Evolutionary conservation across 64 coral and sea anemone genomes (phyloP), one percentile per base, ranked within the genome.

Genomic region (Montipora foliosa): DNA sequence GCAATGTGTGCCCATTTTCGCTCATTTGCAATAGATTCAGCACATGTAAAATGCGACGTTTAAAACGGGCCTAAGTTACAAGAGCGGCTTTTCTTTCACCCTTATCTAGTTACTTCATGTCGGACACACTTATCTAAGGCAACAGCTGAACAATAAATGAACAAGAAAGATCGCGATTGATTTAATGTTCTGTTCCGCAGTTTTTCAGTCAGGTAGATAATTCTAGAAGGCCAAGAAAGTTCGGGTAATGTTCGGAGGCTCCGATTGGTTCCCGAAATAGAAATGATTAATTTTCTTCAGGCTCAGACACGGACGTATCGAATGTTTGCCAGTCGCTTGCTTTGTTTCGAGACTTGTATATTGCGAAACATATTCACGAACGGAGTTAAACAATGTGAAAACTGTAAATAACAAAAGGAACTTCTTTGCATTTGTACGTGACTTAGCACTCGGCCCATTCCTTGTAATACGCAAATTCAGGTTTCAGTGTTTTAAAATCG

Each of bases 361-460:
- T 86, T 86, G 82, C 82, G 82, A 69, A 86, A 86, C 82, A 86
- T 69, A 49, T 62, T 49, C 82, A 86, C 82, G 82, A 86, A 86
- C 62, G 29, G 25, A 17, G 5, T 69, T 45, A 68, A 86, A 49
- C 62, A 48, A 70, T 71, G 66, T 21, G 8, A 85, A 85, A n/a
- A 16, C 47, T 49, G 15, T 49, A 68, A 20, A 86, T 21, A 86
- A 71, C 52, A 25, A 25, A 25, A 83, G 62, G 64, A 86, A 69
- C 67, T 6, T 71, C 59, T 71, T 50, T 49, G 17, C 14, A 50
- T 70, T 85, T 44, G 12, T 2, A 37, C 25, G 57, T 61, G 7
- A 48, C 6, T 22, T n/a, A 7, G 52, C 52, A 55, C 5, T 55
- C 10, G 10, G 25, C 25, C 0, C 52, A 7, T 55, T 55, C 52